Base-by-base conservation (phyloP, 2,113 vertebrate genomes). In the Ptilonorhynchus violaceus region DNA sequence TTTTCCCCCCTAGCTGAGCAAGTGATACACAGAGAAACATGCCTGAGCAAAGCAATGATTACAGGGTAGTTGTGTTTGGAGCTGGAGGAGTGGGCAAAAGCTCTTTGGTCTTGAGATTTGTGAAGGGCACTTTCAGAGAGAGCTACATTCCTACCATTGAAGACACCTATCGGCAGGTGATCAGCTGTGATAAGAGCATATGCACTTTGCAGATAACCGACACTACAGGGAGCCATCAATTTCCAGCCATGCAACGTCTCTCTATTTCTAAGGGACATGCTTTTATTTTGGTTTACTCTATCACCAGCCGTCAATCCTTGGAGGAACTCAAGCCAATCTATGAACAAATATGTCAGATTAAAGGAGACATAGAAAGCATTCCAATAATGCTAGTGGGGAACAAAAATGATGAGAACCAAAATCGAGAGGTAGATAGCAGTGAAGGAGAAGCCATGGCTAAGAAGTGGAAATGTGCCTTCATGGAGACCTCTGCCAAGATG, bases 121-220 rank as follows among this genome's bases (percentile, higher is more conserved):
- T 98, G 78, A 98, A 98, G 53, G 98, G 98, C 73, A 98, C 98
- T 15, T 99, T 99, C 95, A 97, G 98, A 49, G 98, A 99, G 90
- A 98, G 98, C 95, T 99, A 99, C 89, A 98, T 99, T 62, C 98
- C 98, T 21, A 98, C 98, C 1, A 98, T 99, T 81, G 98, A 99
- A 96, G 98, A 99, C 94, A 99, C 98, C 79, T 99, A 99, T 93
- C 97, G 98, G 9, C 98, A 99, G 94, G 98, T 98, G 93, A 99
- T 99, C 96, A 99, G 98, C 96, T 98, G 98, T 23, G 98, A 99
- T 91, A 99, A 98, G 77, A 99, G 98, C 94, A 98, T 99, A 89
- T 99, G 98, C 83, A 99, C 98, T 22, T 92, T 99, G 95, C 98
- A 99, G 97, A 99, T 99, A 95, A 99, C 98, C 0, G 98, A 99